Conservation (phyloP, 2,888 invertebrate genomes). For the Euplagia quadripunctaria region DNA sequence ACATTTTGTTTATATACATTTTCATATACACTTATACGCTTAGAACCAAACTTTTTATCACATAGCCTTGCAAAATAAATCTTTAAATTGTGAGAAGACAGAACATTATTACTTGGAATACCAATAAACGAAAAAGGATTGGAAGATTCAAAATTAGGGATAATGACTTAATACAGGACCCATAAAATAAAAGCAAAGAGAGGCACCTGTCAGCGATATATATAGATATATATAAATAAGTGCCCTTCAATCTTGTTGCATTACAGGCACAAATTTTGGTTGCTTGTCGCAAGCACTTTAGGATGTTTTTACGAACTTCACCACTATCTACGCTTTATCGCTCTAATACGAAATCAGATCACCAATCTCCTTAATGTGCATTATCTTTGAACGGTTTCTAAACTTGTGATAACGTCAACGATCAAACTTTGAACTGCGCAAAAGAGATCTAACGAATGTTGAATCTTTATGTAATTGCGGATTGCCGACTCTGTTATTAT, state of each 20-base stretch:
- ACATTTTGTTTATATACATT: too few species aligned
- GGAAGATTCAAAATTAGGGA: too few species aligned
- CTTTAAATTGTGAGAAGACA: too few species aligned
- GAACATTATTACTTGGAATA: too few species aligned
- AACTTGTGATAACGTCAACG: slow-evolving; percentile 3
- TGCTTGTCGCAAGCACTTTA: too few species aligned
- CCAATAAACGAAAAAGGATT: not conserved
- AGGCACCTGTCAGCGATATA: not conserved
- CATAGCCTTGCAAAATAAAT: too few species aligned
- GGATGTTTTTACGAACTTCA: too few species aligned
- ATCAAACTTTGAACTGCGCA: not conserved
- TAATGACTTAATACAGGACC: not conserved
- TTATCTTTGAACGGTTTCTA: not conserved
- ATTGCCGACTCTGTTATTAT: slow-evolving; percentile 17
- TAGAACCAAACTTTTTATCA: too few species aligned
- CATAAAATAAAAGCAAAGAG: not conserved
- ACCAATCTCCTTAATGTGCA: not conserved
- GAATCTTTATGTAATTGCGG: slow-evolving; percentile 11
- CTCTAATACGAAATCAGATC: not conserved
- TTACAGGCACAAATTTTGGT: not conserved
- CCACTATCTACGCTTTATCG: not conserved
- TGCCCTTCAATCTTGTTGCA: not conserved
- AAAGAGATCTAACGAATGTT: slow-evolving; percentile 11
- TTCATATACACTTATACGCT: too few species aligned
- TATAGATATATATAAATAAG: not conserved